phyloP scores from a whole-genome alignment of 2,888 invertebrate species.

The Agrochola lota region DNA sequence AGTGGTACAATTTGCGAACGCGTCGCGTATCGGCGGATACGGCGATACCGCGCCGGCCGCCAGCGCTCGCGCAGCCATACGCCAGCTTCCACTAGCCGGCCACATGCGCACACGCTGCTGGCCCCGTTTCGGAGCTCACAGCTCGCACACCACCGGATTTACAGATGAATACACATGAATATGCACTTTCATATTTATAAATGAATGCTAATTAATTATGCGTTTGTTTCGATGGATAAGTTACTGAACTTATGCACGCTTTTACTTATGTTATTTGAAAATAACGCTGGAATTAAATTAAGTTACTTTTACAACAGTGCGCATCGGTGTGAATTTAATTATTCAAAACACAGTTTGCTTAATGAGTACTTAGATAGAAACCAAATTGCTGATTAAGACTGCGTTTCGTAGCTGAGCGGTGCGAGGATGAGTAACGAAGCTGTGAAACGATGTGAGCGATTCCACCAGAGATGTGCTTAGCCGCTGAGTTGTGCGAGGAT shows the following conservation, averaged over 20 bases:
- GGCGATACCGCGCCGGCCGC: slow-evolving; percentile 42
- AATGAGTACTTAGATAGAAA: not conserved
- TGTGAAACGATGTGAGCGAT: no score
- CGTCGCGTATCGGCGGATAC: slow-evolving; percentile 69
- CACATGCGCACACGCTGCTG: slow-evolving; percentile 67
- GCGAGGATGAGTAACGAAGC: no score
- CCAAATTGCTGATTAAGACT: not conserved
- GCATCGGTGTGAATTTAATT: not conserved
- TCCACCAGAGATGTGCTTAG: no score
- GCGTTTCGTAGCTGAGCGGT: no score
- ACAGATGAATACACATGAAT: slow-evolving; percentile 77
- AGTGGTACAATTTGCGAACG: slow-evolving; percentile 60
- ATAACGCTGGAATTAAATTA: not conserved
- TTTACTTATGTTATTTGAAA: not conserved
- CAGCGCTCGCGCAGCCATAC: slow-evolving; percentile 17
- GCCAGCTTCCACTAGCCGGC: slow-evolving; percentile 36
- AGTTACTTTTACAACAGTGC: not conserved
- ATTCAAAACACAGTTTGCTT: not conserved
- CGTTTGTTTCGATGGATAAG: slow-evolving; percentile 27
- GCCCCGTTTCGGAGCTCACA: slow-evolving; percentile 76
- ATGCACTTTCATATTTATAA: slow-evolving; percentile 66
- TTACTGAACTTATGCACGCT: slow-evolving; percentile 22
- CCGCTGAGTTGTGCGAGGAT: no score
- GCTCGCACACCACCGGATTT: slow-evolving; percentile 75
- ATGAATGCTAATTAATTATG: slow-evolving; percentile 44